phyloP scores from a whole-genome alignment of 1,140 invertebrate genomes.

The Drosophila biarmipes region DNA sequence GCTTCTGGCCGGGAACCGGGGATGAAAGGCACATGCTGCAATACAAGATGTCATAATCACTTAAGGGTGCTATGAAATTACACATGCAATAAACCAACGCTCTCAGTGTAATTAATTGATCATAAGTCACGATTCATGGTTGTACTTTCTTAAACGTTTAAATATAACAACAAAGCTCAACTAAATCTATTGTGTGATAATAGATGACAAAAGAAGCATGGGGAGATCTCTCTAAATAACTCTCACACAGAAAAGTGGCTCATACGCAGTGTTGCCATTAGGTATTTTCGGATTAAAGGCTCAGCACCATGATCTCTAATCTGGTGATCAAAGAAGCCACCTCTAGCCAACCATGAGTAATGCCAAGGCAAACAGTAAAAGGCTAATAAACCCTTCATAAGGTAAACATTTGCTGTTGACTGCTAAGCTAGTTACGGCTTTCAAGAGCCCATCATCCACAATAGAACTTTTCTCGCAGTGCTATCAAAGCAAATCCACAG shows the following conservation, averaged over 20 bases:
- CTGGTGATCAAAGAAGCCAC: neutral
- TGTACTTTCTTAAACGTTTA: no score
- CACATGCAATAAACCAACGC: neutral
- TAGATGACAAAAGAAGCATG: neutral
- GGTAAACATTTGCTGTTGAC: constrained; percentile 18
- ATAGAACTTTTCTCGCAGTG: constrained; percentile 22
- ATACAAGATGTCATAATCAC: neutral
- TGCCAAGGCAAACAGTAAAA: constrained; percentile 1
- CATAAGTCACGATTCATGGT: neutral
- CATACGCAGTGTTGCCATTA: neutral
- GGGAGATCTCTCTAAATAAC: no score
- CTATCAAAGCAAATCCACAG: constrained; percentile 23
- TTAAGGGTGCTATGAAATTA: neutral
- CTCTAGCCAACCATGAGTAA: neutral
- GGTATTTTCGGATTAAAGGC: neutral
- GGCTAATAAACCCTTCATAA: constrained; percentile 11
- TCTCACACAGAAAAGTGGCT: neutral
- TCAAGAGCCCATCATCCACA: neutral
- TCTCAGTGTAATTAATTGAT: neutral
- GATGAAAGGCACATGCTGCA: constrained; percentile 80
- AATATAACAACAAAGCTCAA: no score
- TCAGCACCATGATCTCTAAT: neutral
- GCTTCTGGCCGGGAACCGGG: constrained; percentile 46
- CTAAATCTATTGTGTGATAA: neutral
- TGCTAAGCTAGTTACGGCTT: constrained; percentile 6